Percentiles rank a stretch among this genome's conserved stretches.
Conservation (phyloP, 1,140 invertebrate species). For the Chymomyza costata region DNA sequence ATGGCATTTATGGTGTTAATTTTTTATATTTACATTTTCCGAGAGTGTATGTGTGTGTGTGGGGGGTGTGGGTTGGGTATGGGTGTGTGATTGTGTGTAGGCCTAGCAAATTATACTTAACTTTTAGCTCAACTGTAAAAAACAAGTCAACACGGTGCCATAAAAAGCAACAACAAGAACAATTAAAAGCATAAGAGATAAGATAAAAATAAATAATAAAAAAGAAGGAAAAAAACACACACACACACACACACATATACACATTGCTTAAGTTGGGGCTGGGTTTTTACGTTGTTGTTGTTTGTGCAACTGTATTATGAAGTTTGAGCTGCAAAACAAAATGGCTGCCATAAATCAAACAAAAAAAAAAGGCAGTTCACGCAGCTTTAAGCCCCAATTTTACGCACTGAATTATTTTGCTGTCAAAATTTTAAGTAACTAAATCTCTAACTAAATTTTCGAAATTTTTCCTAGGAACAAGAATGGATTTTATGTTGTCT, state of each 20-base stretch:
- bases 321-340: constrained; percentile 25
- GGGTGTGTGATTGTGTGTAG: no score
- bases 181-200: constrained; percentile 48
- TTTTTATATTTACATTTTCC: constrained; percentile 17
- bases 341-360: constrained; percentile 17
- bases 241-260: no score
- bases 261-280: constrained; percentile 33
- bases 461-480: no score
- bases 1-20: constrained; percentile 56
- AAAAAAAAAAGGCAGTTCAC: constrained; percentile 19
- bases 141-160: constrained; percentile 22
- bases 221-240: no score
- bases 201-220: constrained; percentile 47
- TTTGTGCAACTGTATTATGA: constrained; percentile 57
- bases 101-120: constrained; percentile 29
- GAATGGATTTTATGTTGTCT: no score
- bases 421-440: no score
- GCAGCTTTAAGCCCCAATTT: no score
- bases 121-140: constrained; percentile 21
- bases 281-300: constrained; percentile 42
- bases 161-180: constrained; percentile 32
- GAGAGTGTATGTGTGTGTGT: constrained; percentile 33
- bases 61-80: constrained; percentile 2
- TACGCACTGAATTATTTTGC: no score
- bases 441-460: no score